These are phyloP conservation scores for Trogon melanurus DNA, from an alignment of 2,113 vertebrate genomes.

Conservation along the genomic window DNA sequence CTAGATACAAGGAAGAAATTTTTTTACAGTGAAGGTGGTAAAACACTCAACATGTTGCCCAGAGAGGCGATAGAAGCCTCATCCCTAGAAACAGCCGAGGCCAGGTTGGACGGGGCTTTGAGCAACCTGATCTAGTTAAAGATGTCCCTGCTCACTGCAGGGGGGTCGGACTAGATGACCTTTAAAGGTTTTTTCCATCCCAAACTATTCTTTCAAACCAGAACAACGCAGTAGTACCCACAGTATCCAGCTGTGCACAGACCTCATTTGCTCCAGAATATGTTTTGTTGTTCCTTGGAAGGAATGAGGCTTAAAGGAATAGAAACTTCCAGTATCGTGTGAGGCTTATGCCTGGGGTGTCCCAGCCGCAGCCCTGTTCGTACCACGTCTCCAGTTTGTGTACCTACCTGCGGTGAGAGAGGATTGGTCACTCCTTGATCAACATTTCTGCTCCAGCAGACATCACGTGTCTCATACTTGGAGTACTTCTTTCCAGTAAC, in stretches of 20 bases:
- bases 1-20: not conserved
- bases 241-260: not conserved
- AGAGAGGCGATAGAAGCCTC: not conserved
- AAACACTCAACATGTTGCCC: not conserved
- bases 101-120: not conserved
- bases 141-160: not conserved
- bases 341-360: not conserved
- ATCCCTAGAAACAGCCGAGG: not conserved
- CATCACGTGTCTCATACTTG: rapidly evolving
- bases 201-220: not conserved
- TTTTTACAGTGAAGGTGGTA: not conserved
- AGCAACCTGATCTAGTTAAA: not conserved
- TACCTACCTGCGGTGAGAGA: not conserved
- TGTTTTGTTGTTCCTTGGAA: not conserved
- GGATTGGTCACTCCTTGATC: not conserved
- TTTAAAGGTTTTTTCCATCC: not conserved
- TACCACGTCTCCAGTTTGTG: not conserved
- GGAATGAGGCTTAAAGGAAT: not conserved
- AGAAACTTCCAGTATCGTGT: not conserved
- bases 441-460: not conserved
- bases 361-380: not conserved
- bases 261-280: not conserved
- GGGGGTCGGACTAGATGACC: not conserved
- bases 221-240: not conserved
- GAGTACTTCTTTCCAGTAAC: not conserved